Evolutionary conservation across 2,888 invertebrate genomes (phyloP).

Genomic region (Fabriciana adippe): DNA sequence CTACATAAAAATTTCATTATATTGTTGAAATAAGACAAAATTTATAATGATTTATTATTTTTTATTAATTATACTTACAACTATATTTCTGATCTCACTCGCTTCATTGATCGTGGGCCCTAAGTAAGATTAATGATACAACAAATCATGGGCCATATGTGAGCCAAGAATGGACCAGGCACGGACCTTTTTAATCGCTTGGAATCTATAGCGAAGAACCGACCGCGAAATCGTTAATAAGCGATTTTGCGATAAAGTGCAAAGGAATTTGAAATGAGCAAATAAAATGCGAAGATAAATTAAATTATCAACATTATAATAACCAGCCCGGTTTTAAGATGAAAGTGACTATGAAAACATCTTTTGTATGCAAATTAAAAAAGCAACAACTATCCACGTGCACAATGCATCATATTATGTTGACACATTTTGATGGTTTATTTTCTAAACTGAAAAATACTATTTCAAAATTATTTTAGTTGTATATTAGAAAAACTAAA

Average conservation of each 20-base stretch:
- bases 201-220: conserved; percentile 33
- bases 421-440: no score
- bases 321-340: background rate
- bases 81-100: conserved; percentile 34
- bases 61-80: conserved; percentile 30
- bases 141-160: conserved; percentile 38
- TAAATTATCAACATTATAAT: conserved; percentile 6
- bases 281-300: conserved; percentile 14
- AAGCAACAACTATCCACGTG: background rate
- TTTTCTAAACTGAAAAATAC: no score
- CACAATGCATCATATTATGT: no score
- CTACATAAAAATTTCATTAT: no score
- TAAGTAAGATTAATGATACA: conserved; percentile 42
- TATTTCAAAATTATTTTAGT: no score
- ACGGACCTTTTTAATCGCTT: conserved; percentile 31
- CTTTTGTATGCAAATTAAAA: background rate
- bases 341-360: conserved; percentile 8
- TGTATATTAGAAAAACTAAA: no score
- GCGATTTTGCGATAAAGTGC: conserved; percentile 34
- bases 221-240: conserved; percentile 39
- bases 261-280: conserved; percentile 26
- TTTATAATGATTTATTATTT: conserved; percentile 1
- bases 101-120: conserved; percentile 32
- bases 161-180: conserved; percentile 14
- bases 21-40: background rate